Percentiles rank a stretch among this genome's conserved stretches.
phyloP scores from a whole-genome alignment of 2,113 vertebrate species.

The Maccullochella peelii region DNA sequence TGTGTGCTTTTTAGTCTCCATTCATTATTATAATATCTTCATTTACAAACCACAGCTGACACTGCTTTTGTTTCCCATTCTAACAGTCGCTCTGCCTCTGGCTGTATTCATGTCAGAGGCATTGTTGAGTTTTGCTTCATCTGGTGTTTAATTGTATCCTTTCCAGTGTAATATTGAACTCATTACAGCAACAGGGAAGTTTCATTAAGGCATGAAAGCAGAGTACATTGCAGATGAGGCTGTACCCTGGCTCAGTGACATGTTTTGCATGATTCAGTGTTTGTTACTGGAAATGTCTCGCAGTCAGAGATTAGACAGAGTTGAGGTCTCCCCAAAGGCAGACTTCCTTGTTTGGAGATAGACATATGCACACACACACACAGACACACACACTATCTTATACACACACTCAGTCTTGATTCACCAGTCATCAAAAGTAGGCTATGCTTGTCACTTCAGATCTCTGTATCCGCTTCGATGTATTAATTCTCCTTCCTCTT shows the following conservation, averaged over 20 bases:
- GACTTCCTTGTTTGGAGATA: conserved; percentile 61
- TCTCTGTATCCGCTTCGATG: conserved; percentile 25
- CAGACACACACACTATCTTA: neutral
- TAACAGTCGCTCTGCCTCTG: conserved; percentile 19
- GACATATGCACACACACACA: conserved; percentile 14
- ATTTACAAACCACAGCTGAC: conserved; percentile 59
- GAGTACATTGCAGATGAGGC: conserved; percentile 45
- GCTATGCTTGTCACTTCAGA: conserved; percentile 53
- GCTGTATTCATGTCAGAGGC: conserved; percentile 45
- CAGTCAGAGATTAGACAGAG: conserved; percentile 61
- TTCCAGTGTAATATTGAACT: conserved; percentile 43
- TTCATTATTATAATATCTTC: conserved; percentile 36
- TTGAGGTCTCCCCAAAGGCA: conserved; percentile 54
- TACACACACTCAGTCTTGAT: conserved; percentile 26
- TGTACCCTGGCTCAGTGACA: conserved; percentile 39
- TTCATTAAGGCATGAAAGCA: conserved; percentile 57
- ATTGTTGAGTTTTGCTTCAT: conserved; percentile 47
- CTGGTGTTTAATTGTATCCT: conserved; percentile 56
- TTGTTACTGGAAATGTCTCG: conserved; percentile 62
- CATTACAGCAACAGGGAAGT: conserved; percentile 49
- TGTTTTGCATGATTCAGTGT: conserved; percentile 67
- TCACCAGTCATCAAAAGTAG: conserved; percentile 40
- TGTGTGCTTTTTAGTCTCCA: conserved; percentile 23
- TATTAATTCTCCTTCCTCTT: conserved; percentile 28
- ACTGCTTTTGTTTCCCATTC: conserved; percentile 29